Conservation (phyloP, 2,888 invertebrate species). For the Philereme vetulata region DNA sequence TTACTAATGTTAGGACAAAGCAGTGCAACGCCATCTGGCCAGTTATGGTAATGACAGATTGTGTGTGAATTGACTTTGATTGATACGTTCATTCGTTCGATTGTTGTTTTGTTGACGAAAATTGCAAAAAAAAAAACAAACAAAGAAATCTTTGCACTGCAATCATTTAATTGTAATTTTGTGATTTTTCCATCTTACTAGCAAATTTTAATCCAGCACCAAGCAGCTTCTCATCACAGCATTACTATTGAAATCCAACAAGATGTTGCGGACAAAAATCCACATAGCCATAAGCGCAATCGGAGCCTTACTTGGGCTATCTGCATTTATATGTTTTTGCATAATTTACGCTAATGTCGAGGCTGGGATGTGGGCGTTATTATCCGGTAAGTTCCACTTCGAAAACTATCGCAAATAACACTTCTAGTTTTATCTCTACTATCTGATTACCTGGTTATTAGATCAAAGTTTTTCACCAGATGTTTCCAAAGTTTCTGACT, state of each 20-base stretch:
- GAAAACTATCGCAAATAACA: not conserved
- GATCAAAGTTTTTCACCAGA: too few relatives aligned
- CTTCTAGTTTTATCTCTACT: too few relatives aligned
- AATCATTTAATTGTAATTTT: too few relatives aligned
- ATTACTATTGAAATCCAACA: constrained; percentile 12
- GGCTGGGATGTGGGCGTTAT: constrained; percentile 77
- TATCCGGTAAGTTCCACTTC: constrained; percentile 63
- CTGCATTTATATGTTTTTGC: constrained; percentile 78
- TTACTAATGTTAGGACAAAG: too few relatives aligned
- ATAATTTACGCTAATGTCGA: constrained; percentile 75
- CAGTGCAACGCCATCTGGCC: too few relatives aligned
- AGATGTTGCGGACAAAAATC: constrained; percentile 70
- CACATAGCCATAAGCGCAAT: constrained; percentile 69
- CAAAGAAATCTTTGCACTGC: not conserved
- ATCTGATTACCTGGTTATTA: too few relatives aligned
- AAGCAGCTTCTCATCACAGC: too few relatives aligned
- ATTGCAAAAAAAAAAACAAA: not conserved
- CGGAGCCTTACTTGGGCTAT: constrained; percentile 65
- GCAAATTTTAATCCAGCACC: too few relatives aligned
- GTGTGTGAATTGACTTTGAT: too few relatives aligned
- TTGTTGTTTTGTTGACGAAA: not conserved
- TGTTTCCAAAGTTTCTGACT: too few relatives aligned
- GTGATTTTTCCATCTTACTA: too few relatives aligned
- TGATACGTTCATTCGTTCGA: not conserved
- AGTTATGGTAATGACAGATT: too few relatives aligned